Evolutionary conservation across 2,113 vertebrate genomes (phyloP).

Genomic region (Ochotona curzoniae): DNA sequence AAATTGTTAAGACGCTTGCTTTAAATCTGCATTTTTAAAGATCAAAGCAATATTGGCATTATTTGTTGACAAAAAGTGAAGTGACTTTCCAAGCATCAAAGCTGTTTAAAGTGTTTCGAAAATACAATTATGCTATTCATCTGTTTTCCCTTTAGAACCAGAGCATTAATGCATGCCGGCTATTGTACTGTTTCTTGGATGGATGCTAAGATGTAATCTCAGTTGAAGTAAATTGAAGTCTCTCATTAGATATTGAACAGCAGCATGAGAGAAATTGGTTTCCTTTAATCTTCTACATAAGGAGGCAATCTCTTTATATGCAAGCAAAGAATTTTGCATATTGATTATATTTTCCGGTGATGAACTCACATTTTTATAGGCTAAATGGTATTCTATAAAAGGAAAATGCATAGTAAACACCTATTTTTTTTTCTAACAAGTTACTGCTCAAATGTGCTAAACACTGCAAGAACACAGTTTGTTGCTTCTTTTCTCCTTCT

Average conservation of each 20-base stretch:
- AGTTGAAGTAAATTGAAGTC: slow-evolving; percentile 75
- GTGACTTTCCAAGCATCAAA: slow-evolving; percentile 70
- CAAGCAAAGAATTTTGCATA: slow-evolving; percentile 65
- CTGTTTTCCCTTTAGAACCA: slow-evolving; percentile 75
- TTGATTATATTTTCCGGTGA: slow-evolving; percentile 30
- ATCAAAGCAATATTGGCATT: slow-evolving; percentile 67
- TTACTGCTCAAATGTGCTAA: slow-evolving; percentile 6
- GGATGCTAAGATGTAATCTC: slow-evolving; percentile 68
- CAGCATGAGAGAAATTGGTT: slow-evolving; percentile 68
- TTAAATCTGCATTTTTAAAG: slow-evolving; percentile 32
- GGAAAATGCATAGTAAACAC: slow-evolving; percentile 57
- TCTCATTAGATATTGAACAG: slow-evolving; percentile 74
- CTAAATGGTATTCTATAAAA: slow-evolving; percentile 68
- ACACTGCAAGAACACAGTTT: background rate
- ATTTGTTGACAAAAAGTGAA: slow-evolving; percentile 67
- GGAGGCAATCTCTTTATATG: background rate
- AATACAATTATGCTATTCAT: slow-evolving; percentile 72
- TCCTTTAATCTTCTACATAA: slow-evolving; percentile 74
- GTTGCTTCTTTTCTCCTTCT: slow-evolving; percentile 19
- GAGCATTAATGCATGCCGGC: slow-evolving; percentile 56
- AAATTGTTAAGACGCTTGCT: background rate
- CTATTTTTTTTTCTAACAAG: slow-evolving; percentile 65
- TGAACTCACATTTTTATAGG: slow-evolving; percentile 55
- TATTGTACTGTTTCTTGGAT: slow-evolving; percentile 59
- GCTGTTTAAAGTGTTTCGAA: slow-evolving; percentile 74